Base-by-base conservation (phyloP, 2,888 invertebrate genomes). In the Aphidoletes aphidimyza region DNA sequence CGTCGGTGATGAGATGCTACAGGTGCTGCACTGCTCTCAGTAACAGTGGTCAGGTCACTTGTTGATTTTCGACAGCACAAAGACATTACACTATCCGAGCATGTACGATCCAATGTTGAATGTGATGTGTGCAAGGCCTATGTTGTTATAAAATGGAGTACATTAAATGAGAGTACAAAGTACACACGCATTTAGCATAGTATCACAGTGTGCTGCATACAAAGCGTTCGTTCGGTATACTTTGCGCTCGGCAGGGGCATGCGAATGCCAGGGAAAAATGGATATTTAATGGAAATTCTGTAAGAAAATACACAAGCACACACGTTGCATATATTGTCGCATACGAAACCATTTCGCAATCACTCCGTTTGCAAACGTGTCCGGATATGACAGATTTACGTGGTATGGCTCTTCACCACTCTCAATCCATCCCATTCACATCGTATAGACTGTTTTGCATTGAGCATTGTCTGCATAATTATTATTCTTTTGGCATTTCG, bases 1-100 rank as follows among this genome's bases (percentile, higher is more conserved):
- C 94, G 92, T 0, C 47, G 45, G 19, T 84, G 84, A n/a, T 84
- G 81, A n/a, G 49, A 83, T 42, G 84, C 45, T 36, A 47, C 49
- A 49, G 81, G 36, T 93, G 91, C 3, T 92, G 93, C 84, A 19
- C 84, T 83, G 17, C 85, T 84, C 83, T 93, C 91, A 34, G 90
- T 90, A 86, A 91, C 88, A 86, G 94, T 94, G 11, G 93, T 93
- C 86, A 95, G 90, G 90, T 95, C 95, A 30, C 95, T 95, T 1
- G 95, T 95, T 0, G 95, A 95, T 87, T 94, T 95, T 84, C 95
- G 91, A 86, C 93, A 94, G 59, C 93, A 90, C 84, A 89, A 85
- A 0, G 89, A 89, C 2, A 90, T 89, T 0, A 90, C 88, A 85
- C 90, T 90, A 59, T 90, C 90, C 42, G 90, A 90, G 84, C 90